phyloP scores from a whole-genome alignment of 2,888 invertebrate genomes.

The Chymomyza caudatula region DNA sequence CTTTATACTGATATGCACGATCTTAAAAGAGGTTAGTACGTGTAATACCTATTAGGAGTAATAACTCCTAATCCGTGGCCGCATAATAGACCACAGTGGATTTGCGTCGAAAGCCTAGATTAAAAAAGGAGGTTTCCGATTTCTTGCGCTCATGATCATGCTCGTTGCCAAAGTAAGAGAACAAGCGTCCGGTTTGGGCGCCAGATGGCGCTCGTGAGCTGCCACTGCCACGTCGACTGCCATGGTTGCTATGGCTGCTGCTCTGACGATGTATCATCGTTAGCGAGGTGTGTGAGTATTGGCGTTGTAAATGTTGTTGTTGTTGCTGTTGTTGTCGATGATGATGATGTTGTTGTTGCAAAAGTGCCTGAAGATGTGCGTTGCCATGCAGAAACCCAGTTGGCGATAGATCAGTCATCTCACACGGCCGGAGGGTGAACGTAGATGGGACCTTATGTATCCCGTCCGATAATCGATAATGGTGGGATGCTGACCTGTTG shows the following conservation, averaged over 20 bases:
- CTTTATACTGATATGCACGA: conserved; percentile 42
- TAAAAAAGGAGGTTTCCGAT: conserved; percentile 78
- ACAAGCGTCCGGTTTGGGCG: conserved; percentile 71
- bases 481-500: conserved; percentile 78
- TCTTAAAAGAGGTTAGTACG: background rate
- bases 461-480: conserved; percentile 79
- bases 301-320: conserved; percentile 59
- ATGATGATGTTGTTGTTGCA: conserved; percentile 50
- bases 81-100: conserved; percentile 77
- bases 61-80: conserved; percentile 71
- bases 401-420: conserved; percentile 85
- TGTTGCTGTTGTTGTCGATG: conserved; percentile 53
- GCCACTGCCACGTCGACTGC: conserved; percentile 51
- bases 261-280: conserved; percentile 65
- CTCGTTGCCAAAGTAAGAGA: conserved; percentile 77
- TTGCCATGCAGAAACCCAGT: conserved; percentile 74
- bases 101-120: conserved; percentile 77
- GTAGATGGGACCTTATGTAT: conserved; percentile 93
- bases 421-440: conserved; percentile 95
- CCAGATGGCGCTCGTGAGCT: conserved; percentile 60
- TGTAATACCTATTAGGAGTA: background rate
- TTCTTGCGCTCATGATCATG: conserved; percentile 76
- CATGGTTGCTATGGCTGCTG: conserved; percentile 64
- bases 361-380: conserved; percentile 60
- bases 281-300: conserved; percentile 65